phyloP scores from a whole-genome alignment of 2,113 vertebrate species.

The Psittacus erithacus region DNA sequence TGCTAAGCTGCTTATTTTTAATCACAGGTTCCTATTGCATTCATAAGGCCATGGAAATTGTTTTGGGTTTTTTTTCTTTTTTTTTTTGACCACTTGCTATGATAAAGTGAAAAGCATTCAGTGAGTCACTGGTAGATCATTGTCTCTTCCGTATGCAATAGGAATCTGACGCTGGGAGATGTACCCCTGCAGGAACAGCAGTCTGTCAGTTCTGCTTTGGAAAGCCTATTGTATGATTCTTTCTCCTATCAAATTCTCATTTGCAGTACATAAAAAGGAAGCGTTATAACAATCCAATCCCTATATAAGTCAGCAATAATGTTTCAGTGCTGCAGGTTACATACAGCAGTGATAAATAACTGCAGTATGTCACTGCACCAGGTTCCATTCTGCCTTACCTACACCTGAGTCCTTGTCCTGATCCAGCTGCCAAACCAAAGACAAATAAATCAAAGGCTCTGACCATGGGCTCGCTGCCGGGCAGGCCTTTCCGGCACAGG shows the following conservation, averaged over 20 bases:
- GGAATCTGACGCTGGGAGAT: conserved; percentile 3
- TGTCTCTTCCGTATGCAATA: background rate
- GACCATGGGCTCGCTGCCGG: rapidly evolving
- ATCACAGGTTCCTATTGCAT: background rate
- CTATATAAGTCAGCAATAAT: background rate
- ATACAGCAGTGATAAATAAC: background rate
- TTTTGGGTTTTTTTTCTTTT: background rate
- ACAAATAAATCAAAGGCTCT: background rate
- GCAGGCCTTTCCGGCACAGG: background rate
- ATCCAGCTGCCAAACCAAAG: background rate
- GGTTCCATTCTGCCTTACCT: background rate
- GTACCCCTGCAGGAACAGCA: background rate
- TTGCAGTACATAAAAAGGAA: background rate
- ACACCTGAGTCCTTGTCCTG: background rate
- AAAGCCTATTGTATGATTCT: background rate
- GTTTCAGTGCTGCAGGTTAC: background rate
- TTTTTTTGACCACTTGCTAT: background rate
- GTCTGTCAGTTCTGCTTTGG: background rate
- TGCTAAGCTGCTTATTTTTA: conserved; percentile 24
- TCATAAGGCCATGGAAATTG: background rate
- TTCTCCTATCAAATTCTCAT: background rate
- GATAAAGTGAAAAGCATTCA: conserved; percentile 4
- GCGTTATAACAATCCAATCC: rapidly evolving
- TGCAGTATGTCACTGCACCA: background rate
- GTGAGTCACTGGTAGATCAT: conserved; percentile 49